Evolutionary conservation across 2,797 vertebrate species (phyloP), one percentile per base, ranked within the genome.

Genomic region (Pangasius sanitwongsei): DNA sequence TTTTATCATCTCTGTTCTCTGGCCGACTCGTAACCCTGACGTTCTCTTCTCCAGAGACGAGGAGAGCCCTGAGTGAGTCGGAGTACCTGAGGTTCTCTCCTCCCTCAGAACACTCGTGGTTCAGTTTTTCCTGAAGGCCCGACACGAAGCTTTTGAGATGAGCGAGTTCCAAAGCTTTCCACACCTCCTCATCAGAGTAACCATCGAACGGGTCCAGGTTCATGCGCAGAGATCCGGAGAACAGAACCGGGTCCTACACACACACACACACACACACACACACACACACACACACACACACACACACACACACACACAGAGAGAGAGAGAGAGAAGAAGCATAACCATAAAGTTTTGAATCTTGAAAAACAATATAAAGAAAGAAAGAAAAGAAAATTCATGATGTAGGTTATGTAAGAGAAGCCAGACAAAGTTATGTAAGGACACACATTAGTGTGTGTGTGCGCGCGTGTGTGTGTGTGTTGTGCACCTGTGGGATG

Each of bases 201-300:
- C 94, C 93, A 92, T 96, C 94, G 25, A 99, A 99, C 0, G 98
- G 98, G 93, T 99, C 98, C 81, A 99, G 95, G 92, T 99, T 99
- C 98, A 99, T 99, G 77, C 98, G 96, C 89, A 99, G 93, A 87
- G 98, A 96, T 74, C 98, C 98, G n/a, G 98, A 98, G 90, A 99
- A 99, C 92, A 99, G 89, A 55, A 99, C 83, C 0, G 98, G 98
- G 92, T 99, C 98, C 98, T 99, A 91, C n/a, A n/a, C n/a, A n/a
- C n/a, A n/a, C n/a, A n/a, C 85, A 86, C 48, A 86, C 18, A 25
- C 16, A 34, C 2, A n/a, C n/a, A 12, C 65, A 69, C 65, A 69
- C 12, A 69, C 13, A 69, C 65, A 69, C 65, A 69, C 67, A 69
- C n/a, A 99, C 93, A 0, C 12, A 31, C 74, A 84, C 65, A 69